A percentile compares a stretch with the other conserved stretches of the same genome.
Evolutionary conservation across 2,888 invertebrate species (phyloP).

Genomic region (Iphiclides podalirius): DNA sequence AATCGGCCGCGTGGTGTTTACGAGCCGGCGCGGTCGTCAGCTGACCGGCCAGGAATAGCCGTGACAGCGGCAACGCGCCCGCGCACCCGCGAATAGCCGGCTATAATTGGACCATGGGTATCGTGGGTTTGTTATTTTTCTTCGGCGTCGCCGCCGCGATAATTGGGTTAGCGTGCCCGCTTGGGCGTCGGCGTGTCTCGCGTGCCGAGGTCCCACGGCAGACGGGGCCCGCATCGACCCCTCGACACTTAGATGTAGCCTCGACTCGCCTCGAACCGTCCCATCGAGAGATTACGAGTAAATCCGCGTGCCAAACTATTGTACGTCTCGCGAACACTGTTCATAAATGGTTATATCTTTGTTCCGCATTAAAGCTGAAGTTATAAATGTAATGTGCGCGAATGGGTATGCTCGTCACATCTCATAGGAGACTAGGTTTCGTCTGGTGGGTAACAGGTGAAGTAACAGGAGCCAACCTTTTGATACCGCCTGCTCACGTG

Average conservation of each 20-base stretch:
- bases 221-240: not conserved
- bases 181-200: constrained; percentile 77
- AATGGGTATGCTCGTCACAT: too few species aligned
- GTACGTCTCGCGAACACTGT: not conserved
- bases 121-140: constrained; percentile 81
- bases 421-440: too few species aligned
- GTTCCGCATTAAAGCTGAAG: too few species aligned
- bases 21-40: constrained; percentile 73
- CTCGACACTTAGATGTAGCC: too few species aligned
- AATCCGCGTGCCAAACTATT: not conserved
- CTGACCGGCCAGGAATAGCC: constrained; percentile 78
- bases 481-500: too few species aligned
- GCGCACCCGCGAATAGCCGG: constrained; percentile 75
- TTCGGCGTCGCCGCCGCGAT: constrained; percentile 78
- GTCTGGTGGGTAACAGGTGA: too few species aligned
- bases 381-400: too few species aligned
- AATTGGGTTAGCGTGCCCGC: constrained; percentile 79
- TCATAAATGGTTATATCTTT: not conserved
- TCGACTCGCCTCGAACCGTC: too few species aligned
- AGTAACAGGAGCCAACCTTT: too few species aligned
- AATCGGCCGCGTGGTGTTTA: constrained; percentile 78
- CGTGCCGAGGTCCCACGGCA: constrained; percentile 17
- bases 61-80: constrained; percentile 78
- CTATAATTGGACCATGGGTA: constrained; percentile 78
- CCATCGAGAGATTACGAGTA: too few species aligned